Evolutionary conservation across 2,797 vertebrate genomes (phyloP).

Genomic region (Dermochelys coriacea): DNA sequence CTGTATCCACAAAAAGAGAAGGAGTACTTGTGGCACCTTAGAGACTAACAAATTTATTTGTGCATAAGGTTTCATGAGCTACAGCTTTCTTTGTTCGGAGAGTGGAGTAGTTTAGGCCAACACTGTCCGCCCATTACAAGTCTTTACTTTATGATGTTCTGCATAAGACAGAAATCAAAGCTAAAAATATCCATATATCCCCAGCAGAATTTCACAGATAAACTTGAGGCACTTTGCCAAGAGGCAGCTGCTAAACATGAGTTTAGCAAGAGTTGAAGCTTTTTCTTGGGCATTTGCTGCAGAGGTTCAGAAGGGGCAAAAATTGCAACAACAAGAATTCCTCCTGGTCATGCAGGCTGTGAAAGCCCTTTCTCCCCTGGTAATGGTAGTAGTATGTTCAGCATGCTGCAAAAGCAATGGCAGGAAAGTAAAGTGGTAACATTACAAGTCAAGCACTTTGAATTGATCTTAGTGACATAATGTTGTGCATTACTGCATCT

Average conservation of each 20-base stretch:
- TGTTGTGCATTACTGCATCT: conserved; percentile 62
- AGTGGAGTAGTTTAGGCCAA: background rate
- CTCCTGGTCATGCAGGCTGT: conserved; percentile 20
- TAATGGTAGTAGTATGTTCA: conserved; percentile 35
- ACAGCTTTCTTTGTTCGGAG: background rate
- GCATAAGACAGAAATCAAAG: background rate
- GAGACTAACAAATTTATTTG: no score
- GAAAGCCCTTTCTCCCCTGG: conserved; percentile 45
- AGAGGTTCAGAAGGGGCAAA: conserved; percentile 14
- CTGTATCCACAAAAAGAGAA: no score
- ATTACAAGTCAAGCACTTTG: conserved; percentile 51
- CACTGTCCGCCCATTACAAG: background rate
- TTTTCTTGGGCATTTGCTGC: background rate
- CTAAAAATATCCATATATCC: background rate
- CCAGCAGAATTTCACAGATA: background rate
- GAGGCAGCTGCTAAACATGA: background rate
- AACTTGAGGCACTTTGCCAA: background rate
- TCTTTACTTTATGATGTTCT: background rate
- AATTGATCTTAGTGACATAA: conserved; percentile 44
- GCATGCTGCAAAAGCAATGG: background rate
- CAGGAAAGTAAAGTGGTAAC: conserved; percentile 35
- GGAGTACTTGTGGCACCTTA: no score
- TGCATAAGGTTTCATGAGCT: no score
- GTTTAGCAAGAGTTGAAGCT: background rate
- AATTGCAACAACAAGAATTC: conserved; percentile 51